phyloP scores from a whole-genome alignment of 2,888 invertebrate species.

The Agelastica alni region DNA sequence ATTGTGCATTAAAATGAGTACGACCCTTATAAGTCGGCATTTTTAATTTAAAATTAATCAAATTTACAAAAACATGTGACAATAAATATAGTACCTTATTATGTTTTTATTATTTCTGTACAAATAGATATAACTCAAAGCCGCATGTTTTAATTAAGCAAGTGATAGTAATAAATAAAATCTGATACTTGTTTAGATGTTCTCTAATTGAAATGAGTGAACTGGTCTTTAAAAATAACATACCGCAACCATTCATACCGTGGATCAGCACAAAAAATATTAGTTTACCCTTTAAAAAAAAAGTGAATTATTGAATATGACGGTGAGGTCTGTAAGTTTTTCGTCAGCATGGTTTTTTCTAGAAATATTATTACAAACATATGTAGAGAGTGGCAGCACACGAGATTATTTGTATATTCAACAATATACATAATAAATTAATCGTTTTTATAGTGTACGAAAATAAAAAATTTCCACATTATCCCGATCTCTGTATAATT shows the following conservation, averaged over 20 bases:
- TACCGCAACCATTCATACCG: neutral
- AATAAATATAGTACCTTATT: neutral
- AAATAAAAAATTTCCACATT: no score
- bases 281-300: neutral
- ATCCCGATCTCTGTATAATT: no score
- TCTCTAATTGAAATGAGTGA: neutral
- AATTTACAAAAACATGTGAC: neutral
- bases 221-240: neutral
- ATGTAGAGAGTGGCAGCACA: no score
- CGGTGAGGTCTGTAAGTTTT: neutral
- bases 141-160: neutral
- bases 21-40: neutral
- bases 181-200: neutral
- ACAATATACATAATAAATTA: no score
- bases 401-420: no score
- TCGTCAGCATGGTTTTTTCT: no score
- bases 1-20: no score
- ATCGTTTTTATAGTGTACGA: no score
- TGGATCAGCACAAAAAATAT: neutral
- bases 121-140: neutral
- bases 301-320: neutral
- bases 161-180: conserved; percentile 1
- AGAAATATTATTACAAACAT: conserved; percentile 1
- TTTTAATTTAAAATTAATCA: neutral
- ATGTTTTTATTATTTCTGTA: neutral